phyloP scores from a whole-genome alignment of 2,888 invertebrate species.

The Hydrotaea diabolus region DNA sequence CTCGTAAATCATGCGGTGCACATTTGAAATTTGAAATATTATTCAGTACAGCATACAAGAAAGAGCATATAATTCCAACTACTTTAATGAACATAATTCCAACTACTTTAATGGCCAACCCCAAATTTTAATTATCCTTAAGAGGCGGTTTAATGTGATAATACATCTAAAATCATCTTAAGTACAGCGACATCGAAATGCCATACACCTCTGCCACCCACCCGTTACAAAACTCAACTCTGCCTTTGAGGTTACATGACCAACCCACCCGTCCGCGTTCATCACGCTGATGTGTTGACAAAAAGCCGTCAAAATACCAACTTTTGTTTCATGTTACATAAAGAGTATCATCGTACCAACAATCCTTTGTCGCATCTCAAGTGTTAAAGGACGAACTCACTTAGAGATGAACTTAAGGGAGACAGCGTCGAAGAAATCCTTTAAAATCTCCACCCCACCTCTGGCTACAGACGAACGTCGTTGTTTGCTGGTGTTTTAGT shows the following conservation, averaged over 20 bases:
- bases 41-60: too few species aligned
- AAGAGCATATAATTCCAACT: too few species aligned
- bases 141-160: slow-evolving; percentile 34
- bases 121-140: neutral
- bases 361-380: slow-evolving; percentile 56
- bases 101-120: neutral
- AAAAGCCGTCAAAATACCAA: slow-evolving; percentile 58
- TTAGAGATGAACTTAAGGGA: slow-evolving; percentile 48
- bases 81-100: too few species aligned
- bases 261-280: slow-evolving; percentile 38
- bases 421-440: slow-evolving; percentile 44
- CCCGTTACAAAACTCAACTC: neutral
- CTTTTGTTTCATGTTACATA: slow-evolving; percentile 49
- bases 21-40: too few species aligned
- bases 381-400: slow-evolving; percentile 53
- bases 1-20: too few species aligned
- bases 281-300: slow-evolving; percentile 45
- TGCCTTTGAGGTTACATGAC: slow-evolving; percentile 26
- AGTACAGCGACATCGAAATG: slow-evolving; percentile 1
- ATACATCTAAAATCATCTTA: slow-evolving; percentile 37
- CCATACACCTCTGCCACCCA: neutral
- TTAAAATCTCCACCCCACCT: slow-evolving; percentile 36
- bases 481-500: slow-evolving; percentile 50
- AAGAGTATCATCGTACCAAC: slow-evolving; percentile 56
- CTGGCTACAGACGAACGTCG: neutral